Evolutionary conservation across 1,140 invertebrate genomes (phyloP), one percentile per base, ranked within the genome.

Genomic region (Bicyclus anynana): DNA sequence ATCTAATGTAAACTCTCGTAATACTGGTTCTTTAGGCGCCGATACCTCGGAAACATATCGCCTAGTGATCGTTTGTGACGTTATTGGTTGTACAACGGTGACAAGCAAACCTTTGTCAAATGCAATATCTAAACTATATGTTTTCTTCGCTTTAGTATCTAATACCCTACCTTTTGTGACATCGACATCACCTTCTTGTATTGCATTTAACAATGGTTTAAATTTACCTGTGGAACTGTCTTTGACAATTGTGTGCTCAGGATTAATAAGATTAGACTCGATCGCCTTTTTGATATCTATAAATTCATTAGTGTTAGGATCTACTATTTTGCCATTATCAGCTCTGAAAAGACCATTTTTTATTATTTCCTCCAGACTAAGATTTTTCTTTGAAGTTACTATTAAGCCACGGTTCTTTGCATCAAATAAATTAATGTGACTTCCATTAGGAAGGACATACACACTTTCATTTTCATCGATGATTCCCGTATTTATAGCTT

Each of bases 131-230:
- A 95, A 91, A 60, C 92, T 93, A 51, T 93, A 93, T 0, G 90
- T 88, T 44, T 93, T 92, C 74, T 94, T 95, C 1, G 93, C 93
- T 78, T 95, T 93, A 0, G 93, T 91, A 89, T 97, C 95, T 27
- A 94, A 90, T 42, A 97, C 93, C 38, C 91, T 90, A 49, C 96
- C 96, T 70, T 92, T 94, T 0, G 89, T 72, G 4, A 94, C 90
- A 80, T 97, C 94, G 26, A 98, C 92, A 48, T 94, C 93, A 21
- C 94, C 95, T 69, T 95, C 94, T 62, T 94, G 92, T 57, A 97
- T 94, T 9, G 95, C 96, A 23, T 91, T 84, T 9, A 90, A 69
- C 1, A 98, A 74, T 5, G 94, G 92, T 77, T 95, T 94, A 40
- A 95, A 91, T 62, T 92, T 92, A 47, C 94, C 93, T 9, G 92